These are phyloP conservation scores for Cinclus mexicanus DNA, from an alignment of 2,113 vertebrate genomes.

Conservation along the genomic window DNA sequence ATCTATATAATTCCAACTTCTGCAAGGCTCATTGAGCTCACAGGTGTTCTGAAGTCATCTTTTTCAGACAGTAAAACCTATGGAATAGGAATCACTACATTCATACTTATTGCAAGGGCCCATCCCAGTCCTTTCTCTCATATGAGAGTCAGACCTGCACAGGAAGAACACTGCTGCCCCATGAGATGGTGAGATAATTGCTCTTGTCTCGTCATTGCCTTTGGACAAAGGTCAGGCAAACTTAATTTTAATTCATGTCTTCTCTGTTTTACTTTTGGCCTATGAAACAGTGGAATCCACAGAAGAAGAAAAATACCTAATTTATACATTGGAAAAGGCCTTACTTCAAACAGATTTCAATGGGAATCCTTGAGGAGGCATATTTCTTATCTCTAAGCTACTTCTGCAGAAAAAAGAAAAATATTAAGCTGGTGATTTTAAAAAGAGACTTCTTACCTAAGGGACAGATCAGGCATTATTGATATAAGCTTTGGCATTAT, in stretches of 20 bases:
- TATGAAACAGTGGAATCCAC: not conserved
- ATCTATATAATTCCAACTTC: not conserved
- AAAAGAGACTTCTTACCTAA: not conserved
- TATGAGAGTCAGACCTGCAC: not conserved
- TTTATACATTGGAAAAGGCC: not conserved
- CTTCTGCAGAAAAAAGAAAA: not conserved
- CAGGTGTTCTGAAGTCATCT: not conserved
- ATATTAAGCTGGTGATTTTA: not conserved
- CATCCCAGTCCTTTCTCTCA: too few species aligned
- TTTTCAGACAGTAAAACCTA: not conserved
- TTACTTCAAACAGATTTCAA: not conserved
- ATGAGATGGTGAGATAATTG: not conserved
- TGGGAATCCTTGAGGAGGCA: not conserved
- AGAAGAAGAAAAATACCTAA: not conserved
- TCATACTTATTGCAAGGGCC: not conserved
- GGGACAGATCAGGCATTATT: not conserved
- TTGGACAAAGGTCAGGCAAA: conserved; percentile 32
- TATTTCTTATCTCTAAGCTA: not conserved
- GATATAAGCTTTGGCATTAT: not conserved
- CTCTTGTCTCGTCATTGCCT: not conserved
- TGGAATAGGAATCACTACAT: not conserved
- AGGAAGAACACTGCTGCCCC: accelerated
- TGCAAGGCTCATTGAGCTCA: not conserved
- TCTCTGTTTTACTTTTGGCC: not conserved
- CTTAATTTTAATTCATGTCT: not conserved